Percentiles rank a stretch among this genome's conserved stretches.
Conservation (phyloP, 1,140 invertebrate species). For the Philopotamus ludificatus region DNA sequence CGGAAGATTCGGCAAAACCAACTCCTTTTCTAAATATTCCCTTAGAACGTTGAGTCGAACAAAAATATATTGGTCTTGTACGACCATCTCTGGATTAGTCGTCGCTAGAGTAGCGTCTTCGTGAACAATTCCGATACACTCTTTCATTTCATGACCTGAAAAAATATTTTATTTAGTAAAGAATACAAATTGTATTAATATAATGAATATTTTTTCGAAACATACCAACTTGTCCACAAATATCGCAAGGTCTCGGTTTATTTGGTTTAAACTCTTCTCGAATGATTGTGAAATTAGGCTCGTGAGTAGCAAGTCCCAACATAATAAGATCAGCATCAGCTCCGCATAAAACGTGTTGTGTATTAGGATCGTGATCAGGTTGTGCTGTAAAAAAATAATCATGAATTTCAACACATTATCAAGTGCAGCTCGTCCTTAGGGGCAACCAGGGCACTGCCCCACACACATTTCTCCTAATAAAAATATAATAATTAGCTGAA, state of each 20-base stretch:
- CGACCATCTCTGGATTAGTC: constrained; percentile 59
- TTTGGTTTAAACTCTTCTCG: constrained; percentile 99
- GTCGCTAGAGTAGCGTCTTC: constrained; percentile 49
- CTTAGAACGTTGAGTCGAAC: constrained; percentile 88
- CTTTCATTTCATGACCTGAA: constrained; percentile 91
- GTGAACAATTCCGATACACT: constrained; percentile 74
- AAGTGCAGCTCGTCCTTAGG: no score
- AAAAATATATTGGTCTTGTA: constrained; percentile 84
- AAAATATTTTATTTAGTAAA: neutral
- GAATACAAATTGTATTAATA: no score
- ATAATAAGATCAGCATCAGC: constrained; percentile 99
- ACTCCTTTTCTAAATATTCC: constrained; percentile 92
- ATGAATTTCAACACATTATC: neutral
- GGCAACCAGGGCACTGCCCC: no score
- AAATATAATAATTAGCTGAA: no score
- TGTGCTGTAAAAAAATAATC: constrained; percentile 61
- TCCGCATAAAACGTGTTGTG: constrained; percentile 95
- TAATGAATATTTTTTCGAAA: neutral
- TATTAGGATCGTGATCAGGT: constrained; percentile 96
- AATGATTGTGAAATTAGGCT: constrained; percentile 97
- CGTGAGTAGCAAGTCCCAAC: constrained; percentile 97
- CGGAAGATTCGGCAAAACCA: constrained; percentile 90
- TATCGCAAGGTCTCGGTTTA: constrained; percentile 92
- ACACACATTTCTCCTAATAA: no score
- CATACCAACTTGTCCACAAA: constrained; percentile 89